phyloP scores from a whole-genome alignment of 2,113 vertebrate species.

The Elachura formosa region DNA sequence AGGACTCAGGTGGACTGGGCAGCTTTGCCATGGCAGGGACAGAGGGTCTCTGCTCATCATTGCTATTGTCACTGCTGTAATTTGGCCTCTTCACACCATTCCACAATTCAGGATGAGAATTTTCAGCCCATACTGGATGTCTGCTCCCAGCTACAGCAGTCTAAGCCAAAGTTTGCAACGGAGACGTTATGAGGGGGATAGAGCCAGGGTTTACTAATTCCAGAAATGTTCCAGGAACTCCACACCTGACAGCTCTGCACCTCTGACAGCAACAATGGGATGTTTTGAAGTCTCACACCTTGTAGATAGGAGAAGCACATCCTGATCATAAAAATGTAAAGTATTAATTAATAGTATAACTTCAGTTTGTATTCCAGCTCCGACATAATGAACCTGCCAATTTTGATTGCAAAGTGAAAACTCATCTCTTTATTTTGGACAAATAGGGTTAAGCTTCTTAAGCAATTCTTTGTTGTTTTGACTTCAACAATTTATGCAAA shows the following conservation, averaged over 20 bases:
- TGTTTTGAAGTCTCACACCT: background rate
- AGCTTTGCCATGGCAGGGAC: background rate
- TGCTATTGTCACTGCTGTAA: background rate
- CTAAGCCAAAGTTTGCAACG: background rate
- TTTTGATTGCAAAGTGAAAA: constrained; percentile 69
- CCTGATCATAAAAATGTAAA: constrained; percentile 36
- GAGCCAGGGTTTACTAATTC: background rate
- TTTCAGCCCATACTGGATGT: background rate
- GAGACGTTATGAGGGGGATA: background rate
- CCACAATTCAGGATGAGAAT: background rate
- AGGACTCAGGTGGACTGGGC: background rate
- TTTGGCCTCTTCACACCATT: background rate
- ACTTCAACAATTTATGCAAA: constrained; percentile 97
- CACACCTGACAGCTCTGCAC: background rate
- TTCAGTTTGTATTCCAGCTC: constrained; percentile 32
- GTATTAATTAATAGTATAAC: constrained; percentile 60
- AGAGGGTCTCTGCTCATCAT: background rate
- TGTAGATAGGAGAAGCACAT: background rate
- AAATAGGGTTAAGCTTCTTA: constrained; percentile 88
- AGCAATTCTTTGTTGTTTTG: constrained; percentile 88
- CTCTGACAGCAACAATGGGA: background rate
- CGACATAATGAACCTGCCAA: constrained; percentile 64
- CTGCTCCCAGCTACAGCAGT: background rate
- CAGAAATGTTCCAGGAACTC: background rate
- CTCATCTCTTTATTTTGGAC: constrained; percentile 77